These are phyloP conservation scores for Pseudotriccus pelzelni DNA, from an alignment of 2,797 vertebrate genomes.

Conservation along the genomic window DNA sequence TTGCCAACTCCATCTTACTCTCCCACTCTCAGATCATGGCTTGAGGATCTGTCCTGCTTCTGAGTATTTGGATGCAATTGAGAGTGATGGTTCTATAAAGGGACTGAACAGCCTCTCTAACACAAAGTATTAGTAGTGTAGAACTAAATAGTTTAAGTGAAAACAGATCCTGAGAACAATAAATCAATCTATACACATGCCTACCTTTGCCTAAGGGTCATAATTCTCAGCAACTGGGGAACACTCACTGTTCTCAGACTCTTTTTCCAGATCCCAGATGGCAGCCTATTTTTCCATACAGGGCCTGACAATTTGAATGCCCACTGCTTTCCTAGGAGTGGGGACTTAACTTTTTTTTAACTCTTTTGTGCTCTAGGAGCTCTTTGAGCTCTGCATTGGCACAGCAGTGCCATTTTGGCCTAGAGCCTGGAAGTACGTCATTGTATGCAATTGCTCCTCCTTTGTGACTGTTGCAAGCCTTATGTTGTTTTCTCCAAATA, in stretches of 20 bases:
- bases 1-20: not conserved
- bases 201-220: not conserved
- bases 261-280: not conserved
- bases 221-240: not conserved
- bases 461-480: not conserved
- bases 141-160: not conserved
- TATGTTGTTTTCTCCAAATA: not conserved
- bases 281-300: not conserved
- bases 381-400: not conserved
- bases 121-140: not conserved
- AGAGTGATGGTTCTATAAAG: not conserved
- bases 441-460: not conserved
- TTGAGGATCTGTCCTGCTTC: not conserved
- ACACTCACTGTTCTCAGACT: not conserved
- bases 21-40: not conserved
- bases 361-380: not conserved
- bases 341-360: not conserved
- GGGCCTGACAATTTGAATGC: not conserved
- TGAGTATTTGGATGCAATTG: not conserved
- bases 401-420: not conserved
- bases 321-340: not conserved
- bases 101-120: not conserved
- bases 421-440: not conserved
- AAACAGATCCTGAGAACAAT: conserved; percentile 7
- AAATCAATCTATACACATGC: not conserved